A percentile compares a stretch with the other conserved stretches of the same genome.
Evolutionary conservation across 1,140 invertebrate genomes (phyloP).

Genomic region (Bombus waltoni): DNA sequence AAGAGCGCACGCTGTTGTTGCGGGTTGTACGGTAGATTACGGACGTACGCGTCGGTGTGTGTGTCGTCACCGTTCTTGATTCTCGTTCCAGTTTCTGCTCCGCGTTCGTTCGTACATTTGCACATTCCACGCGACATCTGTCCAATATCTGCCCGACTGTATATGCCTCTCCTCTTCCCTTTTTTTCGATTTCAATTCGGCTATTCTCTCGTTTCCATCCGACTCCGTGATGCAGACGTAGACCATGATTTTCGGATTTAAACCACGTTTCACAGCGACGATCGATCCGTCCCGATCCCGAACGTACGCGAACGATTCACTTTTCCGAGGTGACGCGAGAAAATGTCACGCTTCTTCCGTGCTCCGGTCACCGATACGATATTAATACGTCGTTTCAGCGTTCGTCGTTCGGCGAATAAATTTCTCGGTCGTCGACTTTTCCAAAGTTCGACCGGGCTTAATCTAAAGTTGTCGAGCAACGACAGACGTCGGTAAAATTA

Average conservation of each 20-base stretch:
- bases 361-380: background rate
- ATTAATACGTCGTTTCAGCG: background rate
- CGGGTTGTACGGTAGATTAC: background rate
- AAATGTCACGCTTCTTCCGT: background rate
- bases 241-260: background rate
- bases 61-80: slow-evolving; percentile 43
- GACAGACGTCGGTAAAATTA: slow-evolving; percentile 14
- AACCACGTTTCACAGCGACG: background rate
- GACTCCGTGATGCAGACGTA: slow-evolving; percentile 54
- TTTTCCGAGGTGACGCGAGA: no score
- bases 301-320: no score
- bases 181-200: background rate
- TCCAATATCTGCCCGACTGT: slow-evolving; percentile 54
- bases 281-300: background rate
- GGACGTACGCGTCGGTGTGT: background rate
- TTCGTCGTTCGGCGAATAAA: background rate
- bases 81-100: slow-evolving; percentile 41
- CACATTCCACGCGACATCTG: slow-evolving; percentile 66
- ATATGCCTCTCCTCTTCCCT: background rate
- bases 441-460: background rate
- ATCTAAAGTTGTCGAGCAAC: slow-evolving; percentile 12
- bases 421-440: slow-evolving; percentile 16
- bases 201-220: slow-evolving; percentile 44
- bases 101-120: slow-evolving; percentile 58
- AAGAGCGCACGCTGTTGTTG: slow-evolving; percentile 1